Base-by-base conservation (phyloP, 2,113 vertebrate species). In the Puffinus mauretanicus region DNA sequence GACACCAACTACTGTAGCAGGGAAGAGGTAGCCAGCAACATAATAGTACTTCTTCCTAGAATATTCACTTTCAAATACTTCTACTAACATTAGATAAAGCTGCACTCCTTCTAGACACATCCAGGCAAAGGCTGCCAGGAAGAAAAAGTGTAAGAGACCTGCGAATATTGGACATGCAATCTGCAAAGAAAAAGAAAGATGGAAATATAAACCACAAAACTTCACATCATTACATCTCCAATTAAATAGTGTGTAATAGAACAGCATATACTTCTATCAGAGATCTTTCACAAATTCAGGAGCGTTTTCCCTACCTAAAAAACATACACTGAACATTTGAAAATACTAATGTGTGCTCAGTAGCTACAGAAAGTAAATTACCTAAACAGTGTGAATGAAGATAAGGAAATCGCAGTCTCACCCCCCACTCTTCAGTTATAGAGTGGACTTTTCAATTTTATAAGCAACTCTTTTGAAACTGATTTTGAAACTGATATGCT, bases 51-150 rank as follows among this genome's bases (percentile, higher is more conserved):
- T 99, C 96, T 99, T 99, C 93, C 99, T 98, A 34, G 99, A 99
- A 98, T 99, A 99, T 98, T 99, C 99, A 67, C 99, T 99, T 98
- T 99, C 99, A 96, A 99, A 99, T 91, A 99, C 99, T 97, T 99
- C 99, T 86, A 99, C 99, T 52, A 99, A 98, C 99, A 99, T 99
- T 86, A 99, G 98, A 97, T 99, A 99, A 90, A 99, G 99, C 97
- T 99, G 99, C 44, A 99, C 99, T 51, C 99, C 99, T 98, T 99
- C 99, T 81, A 99, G 97, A 97, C 99, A 99, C 99, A 99, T 99
- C 99, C 99, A 99, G 89, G 99, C 98, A 98, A 99, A 99, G 88
- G 99, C 99, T 15, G 99, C 99, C 97, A 99, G 97, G 98, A 99
- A 99, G 98, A 99, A 99, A 97, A 99, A 99, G 95, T 99, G 99